phyloP scores from a whole-genome alignment of 2,888 invertebrate genomes.

The Andrena minutula region DNA sequence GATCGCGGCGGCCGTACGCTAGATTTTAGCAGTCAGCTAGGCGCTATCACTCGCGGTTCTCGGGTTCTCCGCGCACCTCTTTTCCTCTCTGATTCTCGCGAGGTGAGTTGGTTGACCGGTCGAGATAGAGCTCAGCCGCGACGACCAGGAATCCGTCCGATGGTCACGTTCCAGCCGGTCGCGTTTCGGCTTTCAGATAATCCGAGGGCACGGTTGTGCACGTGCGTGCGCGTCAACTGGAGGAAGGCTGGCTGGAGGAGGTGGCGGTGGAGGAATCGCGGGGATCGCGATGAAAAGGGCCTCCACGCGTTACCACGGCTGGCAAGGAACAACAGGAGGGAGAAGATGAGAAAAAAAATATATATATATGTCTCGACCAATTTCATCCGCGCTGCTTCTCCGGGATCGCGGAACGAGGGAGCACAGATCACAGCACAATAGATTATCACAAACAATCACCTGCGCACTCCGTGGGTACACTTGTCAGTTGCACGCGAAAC shows the following conservation, averaged over 20 bases:
- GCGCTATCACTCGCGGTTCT: conserved; percentile 74
- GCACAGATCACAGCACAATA: conserved; percentile 55
- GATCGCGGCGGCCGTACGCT: conserved; percentile 45
- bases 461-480: conserved; percentile 51
- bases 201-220: conserved; percentile 60
- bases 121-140: conserved; percentile 72
- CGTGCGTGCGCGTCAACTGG: conserved; percentile 59
- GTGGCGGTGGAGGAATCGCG: neutral
- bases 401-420: conserved; percentile 41
- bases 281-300: conserved; percentile 28
- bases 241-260: conserved; percentile 21
- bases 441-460: conserved; percentile 72
- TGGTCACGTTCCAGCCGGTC: conserved; percentile 77
- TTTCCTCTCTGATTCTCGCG: conserved; percentile 34
- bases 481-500: conserved; percentile 27
- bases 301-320: conserved; percentile 2
- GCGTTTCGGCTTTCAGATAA: conserved; percentile 75
- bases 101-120: conserved; percentile 81
- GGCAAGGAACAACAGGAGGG: neutral
- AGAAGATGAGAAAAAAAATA: neutral
- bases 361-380: neutral
- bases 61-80: conserved; percentile 71
- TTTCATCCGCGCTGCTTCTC: conserved; percentile 4
- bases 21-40: conserved; percentile 72
- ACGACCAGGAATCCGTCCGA: conserved; percentile 78